Percentiles rank a stretch among this genome's conserved stretches.
Conservation (phyloP, 2,888 invertebrate species). For the Crematogaster levior region DNA sequence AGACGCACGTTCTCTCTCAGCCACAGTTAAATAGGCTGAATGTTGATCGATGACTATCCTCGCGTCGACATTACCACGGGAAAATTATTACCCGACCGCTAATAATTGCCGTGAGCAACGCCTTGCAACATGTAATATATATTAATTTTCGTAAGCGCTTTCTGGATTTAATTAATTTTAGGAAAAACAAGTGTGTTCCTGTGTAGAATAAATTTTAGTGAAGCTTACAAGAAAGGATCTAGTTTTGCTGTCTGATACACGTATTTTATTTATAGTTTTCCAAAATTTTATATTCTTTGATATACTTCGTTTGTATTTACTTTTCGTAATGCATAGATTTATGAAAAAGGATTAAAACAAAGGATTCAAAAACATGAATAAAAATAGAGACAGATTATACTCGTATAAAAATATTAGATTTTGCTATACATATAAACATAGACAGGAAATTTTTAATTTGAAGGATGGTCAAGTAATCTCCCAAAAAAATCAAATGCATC, state of each 20-base stretch:
- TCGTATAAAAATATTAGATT: neutral
- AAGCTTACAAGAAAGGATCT: neutral
- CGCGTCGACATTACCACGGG: slow-evolving; percentile 30
- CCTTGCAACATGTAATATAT: neutral
- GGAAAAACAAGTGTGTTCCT: neutral
- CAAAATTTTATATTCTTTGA: neutral
- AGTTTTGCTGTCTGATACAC: no score
- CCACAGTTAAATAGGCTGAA: slow-evolving; percentile 35
- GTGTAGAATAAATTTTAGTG: neutral
- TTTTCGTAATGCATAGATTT: neutral
- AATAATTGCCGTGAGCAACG: slow-evolving; percentile 56
- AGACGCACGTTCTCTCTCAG: slow-evolving; percentile 43
- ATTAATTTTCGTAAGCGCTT: slow-evolving; percentile 26
- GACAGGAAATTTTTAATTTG: neutral
- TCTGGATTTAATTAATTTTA: slow-evolving; percentile 13
- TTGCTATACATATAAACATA: neutral
- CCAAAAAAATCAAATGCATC: slow-evolving; percentile 18
- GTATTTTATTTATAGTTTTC: no score
- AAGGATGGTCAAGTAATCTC: neutral
- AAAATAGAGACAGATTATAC: neutral
- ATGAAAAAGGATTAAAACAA: neutral
- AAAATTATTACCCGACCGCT: slow-evolving; percentile 58
- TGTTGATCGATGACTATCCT: slow-evolving; percentile 63
- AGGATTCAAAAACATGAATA: neutral
- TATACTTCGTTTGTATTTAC: no score